Evolutionary conservation across 1,140 invertebrate genomes (phyloP).

Genomic region (Ceratina calcarata): DNA sequence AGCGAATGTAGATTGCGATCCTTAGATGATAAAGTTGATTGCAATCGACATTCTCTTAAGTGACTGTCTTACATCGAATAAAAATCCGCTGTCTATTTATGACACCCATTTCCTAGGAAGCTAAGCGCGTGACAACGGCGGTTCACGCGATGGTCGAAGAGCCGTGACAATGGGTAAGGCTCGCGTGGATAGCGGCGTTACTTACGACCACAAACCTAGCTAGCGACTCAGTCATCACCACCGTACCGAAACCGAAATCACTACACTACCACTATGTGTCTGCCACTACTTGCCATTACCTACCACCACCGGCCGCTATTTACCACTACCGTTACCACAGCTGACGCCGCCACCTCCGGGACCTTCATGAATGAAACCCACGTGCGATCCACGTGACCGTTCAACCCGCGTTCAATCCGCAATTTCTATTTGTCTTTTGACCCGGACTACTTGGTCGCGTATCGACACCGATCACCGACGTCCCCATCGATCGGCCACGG

Average conservation of each 20-base stretch:
- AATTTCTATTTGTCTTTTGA: slow-evolving; percentile 3
- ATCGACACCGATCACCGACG: too few relatives aligned
- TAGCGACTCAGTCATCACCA: slow-evolving; percentile 7
- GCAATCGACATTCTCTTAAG: too few relatives aligned
- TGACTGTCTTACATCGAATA: too few relatives aligned
- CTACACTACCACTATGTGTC: slow-evolving; percentile 20
- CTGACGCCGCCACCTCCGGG: slow-evolving; percentile 44
- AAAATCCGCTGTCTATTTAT: too few relatives aligned
- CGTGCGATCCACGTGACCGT: slow-evolving; percentile 66
- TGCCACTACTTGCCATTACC: slow-evolving; percentile 24
- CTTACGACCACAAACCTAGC: not conserved
- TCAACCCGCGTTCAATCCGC: slow-evolving; percentile 9
- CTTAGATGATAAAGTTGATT: too few relatives aligned
- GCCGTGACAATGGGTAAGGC: too few relatives aligned
- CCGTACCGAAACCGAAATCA: slow-evolving; percentile 32
- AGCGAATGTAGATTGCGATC: too few relatives aligned
- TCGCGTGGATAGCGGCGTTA: too few relatives aligned
- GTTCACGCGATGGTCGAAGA: too few relatives aligned
- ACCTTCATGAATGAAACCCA: slow-evolving; percentile 72
- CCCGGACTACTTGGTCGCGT: not conserved
- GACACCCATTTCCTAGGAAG: too few relatives aligned
- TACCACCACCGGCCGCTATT: slow-evolving; percentile 37
- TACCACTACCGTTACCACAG: slow-evolving; percentile 48
- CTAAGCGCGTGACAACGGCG: too few relatives aligned
- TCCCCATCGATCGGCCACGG: not conserved